Evolutionary conservation across 2,797 vertebrate species (phyloP).

Genomic region (Alfaro cultratus): DNA sequence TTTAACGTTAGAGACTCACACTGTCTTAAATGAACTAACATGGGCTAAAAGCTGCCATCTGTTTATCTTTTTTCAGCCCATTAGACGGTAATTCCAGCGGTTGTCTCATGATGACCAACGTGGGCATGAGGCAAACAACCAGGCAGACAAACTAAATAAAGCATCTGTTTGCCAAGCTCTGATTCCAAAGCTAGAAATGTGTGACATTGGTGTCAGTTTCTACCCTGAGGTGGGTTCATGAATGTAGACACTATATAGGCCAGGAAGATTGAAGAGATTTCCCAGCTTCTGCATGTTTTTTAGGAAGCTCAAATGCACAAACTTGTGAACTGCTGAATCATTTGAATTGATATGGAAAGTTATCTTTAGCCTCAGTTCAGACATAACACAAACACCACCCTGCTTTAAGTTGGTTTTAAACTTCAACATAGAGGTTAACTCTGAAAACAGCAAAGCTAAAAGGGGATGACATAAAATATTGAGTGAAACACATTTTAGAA

Average conservation of each 20-base stretch:
- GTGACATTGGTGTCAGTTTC: slow-evolving; percentile 52
- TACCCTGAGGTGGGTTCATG: slow-evolving; percentile 37
- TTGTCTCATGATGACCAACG: slow-evolving; percentile 43
- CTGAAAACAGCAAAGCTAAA: not conserved
- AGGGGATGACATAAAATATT: not conserved
- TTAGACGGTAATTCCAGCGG: slow-evolving; percentile 6
- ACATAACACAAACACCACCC: slow-evolving; percentile 44
- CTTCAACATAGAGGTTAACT: slow-evolving; percentile 31
- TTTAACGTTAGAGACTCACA: slow-evolving; percentile 7
- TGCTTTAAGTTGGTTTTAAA: slow-evolving; percentile 29
- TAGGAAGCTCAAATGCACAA: not conserved
- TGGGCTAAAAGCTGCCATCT: slow-evolving; percentile 3
- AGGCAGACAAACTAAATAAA: slow-evolving; percentile 59
- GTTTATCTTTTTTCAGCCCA: slow-evolving; percentile 11
- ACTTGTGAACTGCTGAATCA: not conserved
- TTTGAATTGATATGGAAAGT: slow-evolving; percentile 2
- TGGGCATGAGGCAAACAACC: slow-evolving; percentile 48
- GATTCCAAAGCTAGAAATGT: slow-evolving; percentile 55
- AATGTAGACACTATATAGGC: slow-evolving; percentile 44
- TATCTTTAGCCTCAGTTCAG: slow-evolving; percentile 41
- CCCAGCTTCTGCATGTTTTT: slow-evolving; percentile 3
- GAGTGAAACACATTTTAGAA: not conserved
- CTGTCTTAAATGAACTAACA: slow-evolving; percentile 10
- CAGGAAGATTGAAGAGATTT: slow-evolving; percentile 25
- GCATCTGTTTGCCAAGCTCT: slow-evolving; percentile 49